Base-by-base conservation (phyloP, 2,797 vertebrate genomes). In the Amniataba percoides region DNA sequence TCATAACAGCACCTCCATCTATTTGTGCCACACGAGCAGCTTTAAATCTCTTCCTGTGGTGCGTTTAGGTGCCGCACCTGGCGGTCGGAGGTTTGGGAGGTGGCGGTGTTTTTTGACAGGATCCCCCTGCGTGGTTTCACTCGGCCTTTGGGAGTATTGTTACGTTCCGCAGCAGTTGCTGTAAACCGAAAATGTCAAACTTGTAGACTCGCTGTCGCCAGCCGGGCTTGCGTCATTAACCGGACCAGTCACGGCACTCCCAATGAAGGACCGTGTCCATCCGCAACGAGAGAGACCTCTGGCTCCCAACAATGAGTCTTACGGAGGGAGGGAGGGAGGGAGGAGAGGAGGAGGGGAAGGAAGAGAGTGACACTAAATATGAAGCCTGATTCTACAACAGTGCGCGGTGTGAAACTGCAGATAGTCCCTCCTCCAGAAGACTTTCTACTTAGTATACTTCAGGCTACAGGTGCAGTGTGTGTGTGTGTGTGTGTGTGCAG, bases 181-280 rank as follows among this genome's bases (percentile, higher is more conserved):
- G 95, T 96, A 95, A 95, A 96, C 95, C 95, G 95, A 95, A 96
- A 95, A 96, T 96, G 95, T 96, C 95, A 96, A 96, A 96, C 94
- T 96, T 95, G 93, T 93, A 96, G 95, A 96, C 95, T 95, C 84
- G 60, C 90, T 95, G 95, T 96, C 95, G 95, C 95, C 95, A 95
- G 93, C 74, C 87, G 82, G 92, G 92, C 88, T 95, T 96, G 95
- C 95, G 95, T 96, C 95, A 96, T 95, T 95, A 95, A 94, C 94
- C 93, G 93, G 95, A 95, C 95, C 87, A 92, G 94, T 89, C 95
- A 86, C 80, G 57, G 88, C 93, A 88, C 95, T 86, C 90, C 81
- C 91, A 85, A 82, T 91, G 94, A 93, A 90, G 87, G 78, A 82
- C 82, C 70, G 94, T 96, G 94, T 96, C 93, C 95, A 89, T 96